Conservation (phyloP, 2,797 vertebrate species). For the Poecile montanus region DNA sequence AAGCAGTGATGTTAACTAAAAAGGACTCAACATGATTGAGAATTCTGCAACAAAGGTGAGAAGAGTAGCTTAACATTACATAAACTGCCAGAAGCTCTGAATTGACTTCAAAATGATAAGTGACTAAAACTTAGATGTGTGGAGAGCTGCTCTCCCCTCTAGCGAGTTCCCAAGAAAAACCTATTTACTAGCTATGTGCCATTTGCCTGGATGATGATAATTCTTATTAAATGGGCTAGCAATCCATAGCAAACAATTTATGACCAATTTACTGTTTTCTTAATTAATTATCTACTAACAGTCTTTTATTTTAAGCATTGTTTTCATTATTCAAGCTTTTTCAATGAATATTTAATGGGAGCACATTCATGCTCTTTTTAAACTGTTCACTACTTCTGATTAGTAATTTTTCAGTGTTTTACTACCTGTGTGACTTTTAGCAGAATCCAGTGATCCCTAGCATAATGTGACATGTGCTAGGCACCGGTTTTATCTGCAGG, state of each 20-base stretch:
- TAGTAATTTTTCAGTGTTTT: background rate
- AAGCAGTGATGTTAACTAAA: background rate
- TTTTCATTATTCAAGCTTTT: constrained; percentile 58
- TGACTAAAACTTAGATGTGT: constrained; percentile 39
- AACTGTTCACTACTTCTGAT: background rate
- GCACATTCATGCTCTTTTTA: background rate
- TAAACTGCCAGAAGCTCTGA: constrained; percentile 46
- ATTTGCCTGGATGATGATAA: constrained; percentile 5
- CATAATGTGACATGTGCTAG: background rate
- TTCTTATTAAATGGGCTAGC: constrained; percentile 40
- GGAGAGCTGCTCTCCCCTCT: constrained; percentile 12
- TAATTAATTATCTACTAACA: constrained; percentile 50
- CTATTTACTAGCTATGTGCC: constrained; percentile 27
- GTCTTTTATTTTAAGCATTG: constrained; percentile 30
- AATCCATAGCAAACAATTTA: constrained; percentile 38
- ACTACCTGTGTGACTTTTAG: background rate
- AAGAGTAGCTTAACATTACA: constrained; percentile 27
- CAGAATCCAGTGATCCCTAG: background rate
- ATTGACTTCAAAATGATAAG: constrained; percentile 54
- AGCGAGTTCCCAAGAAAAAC: constrained; percentile 30
- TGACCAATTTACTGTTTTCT: constrained; percentile 26
- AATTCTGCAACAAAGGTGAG: constrained; percentile 32
- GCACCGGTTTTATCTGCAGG: background rate
- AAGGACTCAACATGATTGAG: background rate
- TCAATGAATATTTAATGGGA: constrained; percentile 58